phyloP scores from a whole-genome alignment of 2,113 vertebrate species.

The Clarias batrachus region DNA sequence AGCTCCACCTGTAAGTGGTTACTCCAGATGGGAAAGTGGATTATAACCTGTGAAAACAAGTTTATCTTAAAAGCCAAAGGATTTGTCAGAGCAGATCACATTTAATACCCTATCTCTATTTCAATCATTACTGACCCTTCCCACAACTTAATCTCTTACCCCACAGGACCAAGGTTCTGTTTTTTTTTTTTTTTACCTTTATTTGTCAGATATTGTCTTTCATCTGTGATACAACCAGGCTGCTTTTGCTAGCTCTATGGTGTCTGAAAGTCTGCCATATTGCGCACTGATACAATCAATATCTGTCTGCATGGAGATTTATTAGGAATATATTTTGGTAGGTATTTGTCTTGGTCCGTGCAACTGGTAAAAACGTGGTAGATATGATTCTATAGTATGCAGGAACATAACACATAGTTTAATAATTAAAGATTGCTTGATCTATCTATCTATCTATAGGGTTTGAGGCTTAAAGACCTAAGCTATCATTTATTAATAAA shows the following conservation, averaged over 20 bases:
- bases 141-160: slow-evolving; percentile 22
- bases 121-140: slow-evolving; percentile 39
- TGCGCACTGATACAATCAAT: background rate
- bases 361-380: background rate
- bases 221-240: slow-evolving; percentile 26
- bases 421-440: too few species aligned
- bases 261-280: slow-evolving; percentile 19
- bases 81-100: slow-evolving; percentile 36
- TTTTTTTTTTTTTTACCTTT: slow-evolving; percentile 27
- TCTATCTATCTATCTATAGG: too few species aligned
- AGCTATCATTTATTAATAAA: background rate
- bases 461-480: background rate
- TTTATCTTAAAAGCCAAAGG: slow-evolving; percentile 22
- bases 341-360: background rate
- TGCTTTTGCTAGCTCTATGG: background rate
- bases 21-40: slow-evolving; percentile 8
- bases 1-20: background rate
- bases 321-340: background rate
- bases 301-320: slow-evolving; percentile 4
- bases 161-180: slow-evolving; percentile 14
- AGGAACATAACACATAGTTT: too few species aligned
- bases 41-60: slow-evolving; percentile 2
- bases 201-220: slow-evolving; percentile 37
- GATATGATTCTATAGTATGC: background rate
- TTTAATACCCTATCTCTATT: slow-evolving; percentile 46